Conservation (phyloP, 1,140 invertebrate species). For the Cherax quadricarinatus region DNA sequence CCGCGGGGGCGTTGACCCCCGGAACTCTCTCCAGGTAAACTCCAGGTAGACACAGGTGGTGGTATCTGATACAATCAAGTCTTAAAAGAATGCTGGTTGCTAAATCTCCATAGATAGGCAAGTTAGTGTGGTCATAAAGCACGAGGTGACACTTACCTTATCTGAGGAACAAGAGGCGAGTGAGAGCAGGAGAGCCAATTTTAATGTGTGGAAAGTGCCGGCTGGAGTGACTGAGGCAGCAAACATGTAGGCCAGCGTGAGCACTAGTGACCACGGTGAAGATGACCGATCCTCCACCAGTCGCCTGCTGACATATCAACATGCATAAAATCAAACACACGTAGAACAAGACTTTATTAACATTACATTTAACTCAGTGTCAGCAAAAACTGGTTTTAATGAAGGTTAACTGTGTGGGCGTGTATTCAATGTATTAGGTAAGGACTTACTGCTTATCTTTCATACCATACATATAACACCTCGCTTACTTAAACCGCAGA, state of each 20-base stretch:
- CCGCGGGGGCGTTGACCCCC: too few relatives aligned
- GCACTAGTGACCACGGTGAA: conserved; percentile 66
- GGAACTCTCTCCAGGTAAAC: too few relatives aligned
- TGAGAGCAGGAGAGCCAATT: conserved; percentile 67
- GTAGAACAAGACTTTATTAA: not conserved
- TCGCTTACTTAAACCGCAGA: too few relatives aligned
- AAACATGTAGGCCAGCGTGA: conserved; percentile 69
- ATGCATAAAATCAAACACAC: not conserved
- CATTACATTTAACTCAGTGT: not conserved
- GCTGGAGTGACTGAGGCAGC: conserved; percentile 56
- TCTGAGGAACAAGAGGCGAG: conserved; percentile 54
- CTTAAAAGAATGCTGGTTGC: too few relatives aligned
- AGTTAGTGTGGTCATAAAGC: too few relatives aligned
- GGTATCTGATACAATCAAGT: too few relatives aligned
- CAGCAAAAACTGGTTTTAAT: not conserved
- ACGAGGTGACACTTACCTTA: conserved; percentile 22
- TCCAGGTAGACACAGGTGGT: too few relatives aligned
- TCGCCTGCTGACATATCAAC: not conserved
- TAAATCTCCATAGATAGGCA: too few relatives aligned
- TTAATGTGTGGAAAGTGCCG: conserved; percentile 68
- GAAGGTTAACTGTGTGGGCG: too few relatives aligned
- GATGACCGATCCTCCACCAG: conserved; percentile 52
- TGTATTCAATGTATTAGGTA: too few relatives aligned
- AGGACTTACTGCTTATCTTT: too few relatives aligned
- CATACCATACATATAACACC: too few relatives aligned